These are phyloP conservation scores for Potamilus streckersoni DNA, from an alignment of 1,140 invertebrate species.

Conservation along the genomic window DNA sequence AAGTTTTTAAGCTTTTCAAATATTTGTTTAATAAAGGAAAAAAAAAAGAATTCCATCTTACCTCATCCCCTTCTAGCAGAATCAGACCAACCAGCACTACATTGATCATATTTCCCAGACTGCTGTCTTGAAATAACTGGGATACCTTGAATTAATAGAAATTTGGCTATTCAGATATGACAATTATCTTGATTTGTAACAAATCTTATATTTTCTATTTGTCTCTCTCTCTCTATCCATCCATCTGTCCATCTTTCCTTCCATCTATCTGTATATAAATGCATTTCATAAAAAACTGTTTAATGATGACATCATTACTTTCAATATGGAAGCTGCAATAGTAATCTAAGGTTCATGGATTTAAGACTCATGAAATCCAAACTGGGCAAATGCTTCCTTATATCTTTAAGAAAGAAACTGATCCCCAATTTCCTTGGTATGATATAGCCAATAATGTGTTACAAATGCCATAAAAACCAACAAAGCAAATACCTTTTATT, in stretches of 20 bases:
- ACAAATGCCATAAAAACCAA: too few relatives aligned
- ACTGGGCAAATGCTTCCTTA: too few relatives aligned
- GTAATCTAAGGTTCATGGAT: neutral
- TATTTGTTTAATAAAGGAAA: neutral
- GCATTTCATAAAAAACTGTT: neutral
- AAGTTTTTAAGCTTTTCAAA: neutral
- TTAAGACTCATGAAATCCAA: neutral
- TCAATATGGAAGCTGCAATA: neutral
- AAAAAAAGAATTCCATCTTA: slow-evolving; percentile 20
- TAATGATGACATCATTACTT: neutral
- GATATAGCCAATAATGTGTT: too few relatives aligned
- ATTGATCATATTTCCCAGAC: slow-evolving; percentile 56
- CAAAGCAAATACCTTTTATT: too few relatives aligned
- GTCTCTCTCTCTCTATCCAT: too few relatives aligned
- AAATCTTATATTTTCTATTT: neutral
- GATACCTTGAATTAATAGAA: slow-evolving; percentile 46
- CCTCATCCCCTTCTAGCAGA: slow-evolving; percentile 62
- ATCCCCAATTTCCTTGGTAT: too few relatives aligned
- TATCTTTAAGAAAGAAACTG: too few relatives aligned
- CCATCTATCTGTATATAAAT: neutral
- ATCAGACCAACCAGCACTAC: slow-evolving; percentile 58
- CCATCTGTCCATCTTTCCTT: too few relatives aligned
- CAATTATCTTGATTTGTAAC: neutral
- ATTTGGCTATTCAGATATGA: neutral
- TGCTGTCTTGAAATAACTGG: slow-evolving; percentile 58